Conservation (phyloP, 2,888 invertebrate species). For the Nomada ferruginata region DNA sequence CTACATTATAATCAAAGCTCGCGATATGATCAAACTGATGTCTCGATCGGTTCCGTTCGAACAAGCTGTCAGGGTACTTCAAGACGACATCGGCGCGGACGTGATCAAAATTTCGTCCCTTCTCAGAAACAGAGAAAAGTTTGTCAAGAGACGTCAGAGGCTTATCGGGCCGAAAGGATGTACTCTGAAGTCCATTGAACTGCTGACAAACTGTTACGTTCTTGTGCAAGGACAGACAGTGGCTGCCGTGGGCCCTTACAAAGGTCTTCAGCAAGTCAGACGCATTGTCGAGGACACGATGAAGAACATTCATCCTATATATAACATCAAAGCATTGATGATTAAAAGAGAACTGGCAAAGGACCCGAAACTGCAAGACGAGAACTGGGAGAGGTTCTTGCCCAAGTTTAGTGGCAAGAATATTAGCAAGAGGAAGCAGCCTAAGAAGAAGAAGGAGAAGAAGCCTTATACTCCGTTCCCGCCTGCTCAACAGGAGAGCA, state of each 20-base stretch:
- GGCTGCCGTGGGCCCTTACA: slow-evolving; percentile 97
- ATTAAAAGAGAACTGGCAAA: slow-evolving; percentile 97
- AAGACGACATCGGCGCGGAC: slow-evolving; percentile 97
- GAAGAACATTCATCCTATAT: slow-evolving; percentile 99
- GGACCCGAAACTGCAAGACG: slow-evolving; percentile 95
- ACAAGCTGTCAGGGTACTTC: slow-evolving; percentile 93
- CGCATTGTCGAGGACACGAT: slow-evolving; percentile 98
- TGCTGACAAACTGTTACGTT: slow-evolving; percentile 98
- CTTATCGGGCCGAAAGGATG: slow-evolving; percentile 99
- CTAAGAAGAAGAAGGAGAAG: slow-evolving; percentile 94
- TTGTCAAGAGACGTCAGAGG: slow-evolving; percentile 96
- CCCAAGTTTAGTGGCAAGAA: slow-evolving; percentile 97
- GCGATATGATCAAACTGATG: slow-evolving; percentile 97
- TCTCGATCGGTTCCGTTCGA: slow-evolving; percentile 98
- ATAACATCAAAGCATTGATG: slow-evolving; percentile 98
- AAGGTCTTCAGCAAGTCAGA: slow-evolving; percentile 93
- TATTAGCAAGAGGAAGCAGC: slow-evolving; percentile 94
- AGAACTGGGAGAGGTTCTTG: slow-evolving; percentile 98
- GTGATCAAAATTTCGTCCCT: slow-evolving; percentile 98
- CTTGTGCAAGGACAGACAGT: slow-evolving; percentile 99
- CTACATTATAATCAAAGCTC: slow-evolving; percentile 96
- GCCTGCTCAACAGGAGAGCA: slow-evolving; percentile 96
- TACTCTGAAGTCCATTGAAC: slow-evolving; percentile 97
- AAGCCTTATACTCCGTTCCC: slow-evolving; percentile 99
- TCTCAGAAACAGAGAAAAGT: slow-evolving; percentile 96